Percentiles rank a stretch among this genome's conserved stretches.
Conservation (phyloP, 2,797 vertebrate genomes). For the Percopsis omiscomaycus region DNA sequence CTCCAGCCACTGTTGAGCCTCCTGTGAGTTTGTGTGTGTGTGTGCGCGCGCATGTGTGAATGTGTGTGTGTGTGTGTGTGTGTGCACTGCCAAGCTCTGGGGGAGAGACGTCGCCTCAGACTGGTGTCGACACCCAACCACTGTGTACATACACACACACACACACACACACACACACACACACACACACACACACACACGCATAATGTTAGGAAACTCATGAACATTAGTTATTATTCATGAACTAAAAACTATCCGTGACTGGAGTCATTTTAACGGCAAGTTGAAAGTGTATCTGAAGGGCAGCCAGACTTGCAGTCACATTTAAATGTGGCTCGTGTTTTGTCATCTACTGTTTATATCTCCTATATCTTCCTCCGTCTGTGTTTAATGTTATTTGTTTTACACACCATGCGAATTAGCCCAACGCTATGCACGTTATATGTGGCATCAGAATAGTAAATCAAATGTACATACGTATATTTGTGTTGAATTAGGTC, state of each 20-base stretch:
- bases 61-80: constrained; percentile 7
- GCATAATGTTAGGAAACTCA: constrained; percentile 31
- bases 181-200: constrained; percentile 16
- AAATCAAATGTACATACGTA: too few relatives aligned
- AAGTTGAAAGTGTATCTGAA: too few relatives aligned
- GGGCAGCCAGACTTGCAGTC: too few relatives aligned
- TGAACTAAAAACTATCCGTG: not conserved
- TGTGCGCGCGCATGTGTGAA: not conserved
- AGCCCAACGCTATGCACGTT: too few relatives aligned
- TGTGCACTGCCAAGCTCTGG: constrained; percentile 57
- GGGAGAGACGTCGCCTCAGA: constrained; percentile 51
- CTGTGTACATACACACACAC: constrained; percentile 13
- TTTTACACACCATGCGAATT: too few relatives aligned
- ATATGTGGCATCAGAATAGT: too few relatives aligned
- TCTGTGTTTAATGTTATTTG: too few relatives aligned
- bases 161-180: constrained; percentile 28
- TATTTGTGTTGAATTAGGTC: too few relatives aligned
- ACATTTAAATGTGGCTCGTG: too few relatives aligned
- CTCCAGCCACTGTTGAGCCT: constrained; percentile 65
- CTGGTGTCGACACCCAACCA: constrained; percentile 3
- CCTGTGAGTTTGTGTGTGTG: constrained; percentile 27
- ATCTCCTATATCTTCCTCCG: too few relatives aligned
- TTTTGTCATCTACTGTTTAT: too few relatives aligned
- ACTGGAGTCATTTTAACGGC: too few relatives aligned
- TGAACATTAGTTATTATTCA: constrained; percentile 20